Evolutionary conservation across 2,888 invertebrate species (phyloP).

Genomic region (Bunonema sp.): DNA sequence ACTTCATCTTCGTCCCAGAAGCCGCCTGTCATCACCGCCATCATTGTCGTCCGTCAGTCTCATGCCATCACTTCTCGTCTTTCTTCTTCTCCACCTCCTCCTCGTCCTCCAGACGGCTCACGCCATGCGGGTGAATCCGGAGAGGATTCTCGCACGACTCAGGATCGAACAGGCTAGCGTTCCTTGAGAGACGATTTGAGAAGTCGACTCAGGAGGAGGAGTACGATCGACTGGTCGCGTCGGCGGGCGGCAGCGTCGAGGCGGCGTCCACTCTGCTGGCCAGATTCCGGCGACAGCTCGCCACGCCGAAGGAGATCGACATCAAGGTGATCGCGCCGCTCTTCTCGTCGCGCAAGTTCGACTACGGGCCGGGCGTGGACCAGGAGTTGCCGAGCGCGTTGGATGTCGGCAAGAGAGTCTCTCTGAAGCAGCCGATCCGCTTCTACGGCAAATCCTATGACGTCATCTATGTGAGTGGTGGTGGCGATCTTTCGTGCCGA

Average conservation of each 20-base stretch:
- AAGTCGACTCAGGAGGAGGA: conserved; percentile 1
- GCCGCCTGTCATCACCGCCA: no score
- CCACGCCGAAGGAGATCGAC: conserved; percentile 3
- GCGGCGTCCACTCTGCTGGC: background rate
- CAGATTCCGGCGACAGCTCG: conserved; percentile 3
- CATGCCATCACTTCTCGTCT: conserved; percentile 1
- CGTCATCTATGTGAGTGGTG: conserved; percentile 25
- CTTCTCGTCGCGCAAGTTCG: conserved; percentile 41
- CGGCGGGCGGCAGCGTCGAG: background rate
- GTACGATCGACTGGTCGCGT: background rate
- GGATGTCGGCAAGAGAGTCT: conserved; percentile 32
- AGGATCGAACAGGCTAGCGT: conserved; percentile 13
- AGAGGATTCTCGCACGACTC: conserved; percentile 29
- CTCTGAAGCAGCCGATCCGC: conserved; percentile 22
- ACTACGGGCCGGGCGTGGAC: conserved; percentile 37
- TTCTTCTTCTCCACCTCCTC: conserved; percentile 3
- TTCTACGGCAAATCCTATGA: conserved; percentile 32
- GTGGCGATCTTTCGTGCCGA: background rate
- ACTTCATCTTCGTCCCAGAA: no score
- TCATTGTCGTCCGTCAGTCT: no score
- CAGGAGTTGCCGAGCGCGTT: conserved; percentile 25
- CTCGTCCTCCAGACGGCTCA: conserved; percentile 2
- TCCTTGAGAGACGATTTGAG: background rate
- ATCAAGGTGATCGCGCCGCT: conserved; percentile 41
- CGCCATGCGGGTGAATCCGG: conserved; percentile 30